Percentiles rank a stretch among this genome's conserved stretches.
These are phyloP conservation scores for Eulacestoma nigropectus DNA, from an alignment of 2,113 vertebrate species.

Conservation along the genomic window DNA sequence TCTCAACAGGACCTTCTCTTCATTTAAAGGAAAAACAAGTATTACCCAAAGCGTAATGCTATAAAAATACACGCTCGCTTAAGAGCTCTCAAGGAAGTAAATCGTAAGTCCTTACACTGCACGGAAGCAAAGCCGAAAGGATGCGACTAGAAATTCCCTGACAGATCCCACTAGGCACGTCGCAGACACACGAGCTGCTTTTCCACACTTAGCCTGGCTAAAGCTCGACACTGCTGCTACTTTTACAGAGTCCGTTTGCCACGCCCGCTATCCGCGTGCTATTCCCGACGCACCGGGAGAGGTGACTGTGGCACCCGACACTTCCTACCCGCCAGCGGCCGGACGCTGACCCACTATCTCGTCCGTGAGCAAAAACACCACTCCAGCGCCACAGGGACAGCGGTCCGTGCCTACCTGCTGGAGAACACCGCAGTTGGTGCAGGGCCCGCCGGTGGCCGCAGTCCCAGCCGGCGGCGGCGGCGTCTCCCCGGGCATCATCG, in stretches of 20 bases:
- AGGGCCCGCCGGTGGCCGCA: conserved; percentile 73
- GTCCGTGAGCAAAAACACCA: too few species aligned
- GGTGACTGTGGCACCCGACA: rapidly evolving
- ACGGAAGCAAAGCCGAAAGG: background rate
- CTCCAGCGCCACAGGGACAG: background rate
- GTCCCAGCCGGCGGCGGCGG: conserved; percentile 75
- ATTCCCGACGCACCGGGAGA: background rate
- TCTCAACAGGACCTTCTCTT: too few species aligned
- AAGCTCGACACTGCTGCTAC: background rate
- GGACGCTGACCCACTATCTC: background rate
- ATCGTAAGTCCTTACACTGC: rapidly evolving
- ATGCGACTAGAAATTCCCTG: background rate
- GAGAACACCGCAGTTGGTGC: conserved; percentile 85
- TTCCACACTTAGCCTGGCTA: rapidly evolving
- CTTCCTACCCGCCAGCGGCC: background rate
- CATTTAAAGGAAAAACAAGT: background rate
- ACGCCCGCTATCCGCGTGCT: rapidly evolving
- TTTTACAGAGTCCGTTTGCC: rapidly evolving
- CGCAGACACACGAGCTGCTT: background rate
- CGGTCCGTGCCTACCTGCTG: conserved; percentile 63
- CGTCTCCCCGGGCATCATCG: conserved; percentile 93
- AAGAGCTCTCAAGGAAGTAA: background rate
- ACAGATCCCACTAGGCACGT: background rate
- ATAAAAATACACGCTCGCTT: rapidly evolving
- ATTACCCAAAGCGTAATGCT: rapidly evolving